These are phyloP conservation scores for Ypsolopha scabrella DNA, from an alignment of 2,888 invertebrate species.

Conservation along the genomic window DNA sequence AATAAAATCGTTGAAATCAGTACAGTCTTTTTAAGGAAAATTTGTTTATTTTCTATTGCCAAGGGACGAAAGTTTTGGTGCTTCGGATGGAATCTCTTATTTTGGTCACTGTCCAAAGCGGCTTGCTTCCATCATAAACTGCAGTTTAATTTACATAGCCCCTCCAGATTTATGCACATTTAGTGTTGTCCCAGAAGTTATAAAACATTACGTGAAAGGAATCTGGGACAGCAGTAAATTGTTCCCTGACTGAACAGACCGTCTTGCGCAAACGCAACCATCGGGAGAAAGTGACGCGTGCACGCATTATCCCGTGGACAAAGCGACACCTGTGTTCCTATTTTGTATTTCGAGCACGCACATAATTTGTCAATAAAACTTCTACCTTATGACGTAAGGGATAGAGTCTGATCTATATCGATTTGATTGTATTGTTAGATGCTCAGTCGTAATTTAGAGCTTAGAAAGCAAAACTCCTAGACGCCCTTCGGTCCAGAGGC, in stretches of 20 bases:
- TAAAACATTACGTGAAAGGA: constrained; percentile 11
- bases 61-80: too few relatives aligned
- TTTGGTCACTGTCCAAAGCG: too few relatives aligned
- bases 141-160: too few relatives aligned
- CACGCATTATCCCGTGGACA: constrained; percentile 21
- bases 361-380: constrained; percentile 6
- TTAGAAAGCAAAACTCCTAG: constrained; percentile 45
- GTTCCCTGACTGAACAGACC: constrained; percentile 17
- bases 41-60: too few relatives aligned
- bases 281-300: constrained; percentile 29
- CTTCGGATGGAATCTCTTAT: too few relatives aligned
- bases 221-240: constrained; percentile 22
- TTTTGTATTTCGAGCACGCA: constrained; percentile 10
- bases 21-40: too few relatives aligned
- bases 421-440: not conserved
- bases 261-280: constrained; percentile 22
- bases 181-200: constrained; percentile 7
- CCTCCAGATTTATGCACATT: too few relatives aligned
- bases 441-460: constrained; percentile 35
- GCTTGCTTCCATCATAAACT: too few relatives aligned
- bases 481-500: constrained; percentile 26
- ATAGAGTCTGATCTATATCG: not conserved
- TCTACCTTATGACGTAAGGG: not conserved
- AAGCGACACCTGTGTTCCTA: constrained; percentile 21
- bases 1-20: too few relatives aligned